Base-by-base conservation (phyloP, 2,113 vertebrate species). In the Desmodus rotundus region DNA sequence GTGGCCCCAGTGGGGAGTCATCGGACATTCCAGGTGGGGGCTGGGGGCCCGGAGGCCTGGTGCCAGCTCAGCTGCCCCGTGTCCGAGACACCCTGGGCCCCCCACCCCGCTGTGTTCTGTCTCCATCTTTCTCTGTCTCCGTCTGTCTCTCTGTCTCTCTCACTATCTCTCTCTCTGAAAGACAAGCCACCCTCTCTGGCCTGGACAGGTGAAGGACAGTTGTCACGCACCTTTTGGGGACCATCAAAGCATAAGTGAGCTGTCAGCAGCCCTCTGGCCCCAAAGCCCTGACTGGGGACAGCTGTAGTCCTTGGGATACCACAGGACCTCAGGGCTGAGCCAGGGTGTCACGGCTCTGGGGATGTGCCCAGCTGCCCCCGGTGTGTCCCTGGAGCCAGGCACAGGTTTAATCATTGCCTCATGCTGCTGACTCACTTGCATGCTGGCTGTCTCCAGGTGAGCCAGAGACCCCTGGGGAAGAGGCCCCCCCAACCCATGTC, bases 321-420 rank as follows among this genome's bases (percentile, higher is more conserved):
- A 8, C 0, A 1, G 19, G 81, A 50, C 2, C 10, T 12, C 24
- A 15, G 10, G 43, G 31, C 89, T 63, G 38, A 65, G 80, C 84
- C 9, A 5, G 36, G 33, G 33, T 13, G 58, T 33, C 77, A 15
- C 33, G 26, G 28, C 15, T 11, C 41, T 13, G 1, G 38, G 56
- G 68, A 67, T 7, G 0, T 1, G 16, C 1, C 0, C 82, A 36
- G 33, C 63, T 72, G 31, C 28, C 68, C 80, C 22, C 2, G 0
- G 8, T 10, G 3, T 3, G 4, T 43, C 65, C 70, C 33, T 14
- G 4, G 36, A 0, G 16, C 58, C 3, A 24, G 54, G 14, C 12
- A 0, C 11, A 7, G 22, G n/a, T 13, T 31, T 36, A 36, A 1
- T 1, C 19, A 6, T 12, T 1, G 0, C n/a, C 5, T 3, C 0